Evolutionary conservation across 2,113 vertebrate species (phyloP), one percentile per base, ranked within the genome.

Genomic region (Pimephales promelas): DNA sequence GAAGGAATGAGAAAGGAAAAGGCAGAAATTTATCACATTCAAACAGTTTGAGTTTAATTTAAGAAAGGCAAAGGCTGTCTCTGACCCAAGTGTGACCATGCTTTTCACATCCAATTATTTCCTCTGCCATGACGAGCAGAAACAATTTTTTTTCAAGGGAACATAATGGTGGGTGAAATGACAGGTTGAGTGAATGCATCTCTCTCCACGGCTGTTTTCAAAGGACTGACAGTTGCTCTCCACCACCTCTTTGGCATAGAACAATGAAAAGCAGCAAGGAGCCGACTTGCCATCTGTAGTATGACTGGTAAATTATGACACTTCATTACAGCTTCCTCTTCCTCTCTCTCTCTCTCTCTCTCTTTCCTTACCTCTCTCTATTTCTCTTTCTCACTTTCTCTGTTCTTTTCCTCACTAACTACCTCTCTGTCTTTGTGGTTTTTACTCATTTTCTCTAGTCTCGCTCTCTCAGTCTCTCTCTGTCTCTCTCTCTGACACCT

Each of bases 231-330:
- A 73, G 61, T 79, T 24, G 79, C 77, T 85, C 80, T 84, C 43
- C 72, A 40, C 47, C 34, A 54, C 22, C 47, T 82, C 79, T 40
- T 49, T 78, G 54, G 73, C 54, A 62, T 45, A 73, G 52, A 86
- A 86, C 84, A 89, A 66, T 80, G 77, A 81, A 84, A 81, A 87
- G 71, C 83, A 87, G 71, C 74, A 61, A 76, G 83, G 45, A 71
- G 83, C 62, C 75, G 40, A 52, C 72, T 85, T 81, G 54, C 84
- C 87, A 87, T 84, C 87, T 87, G 84, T 76, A 80, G 71, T n/a
- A 52, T 31, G 34, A 36, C 72, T 36, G n/a, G 57, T 71, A 86
- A 88, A 87, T 88, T 81, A 87, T 87, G 84, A 86, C 78, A 79
- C 74, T 88, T 86, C 59, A 76, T 88, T 77, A 83, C 84, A 87